phyloP scores from a whole-genome alignment of 2,113 vertebrate species.

The Brachypodius melanocephalos region DNA sequence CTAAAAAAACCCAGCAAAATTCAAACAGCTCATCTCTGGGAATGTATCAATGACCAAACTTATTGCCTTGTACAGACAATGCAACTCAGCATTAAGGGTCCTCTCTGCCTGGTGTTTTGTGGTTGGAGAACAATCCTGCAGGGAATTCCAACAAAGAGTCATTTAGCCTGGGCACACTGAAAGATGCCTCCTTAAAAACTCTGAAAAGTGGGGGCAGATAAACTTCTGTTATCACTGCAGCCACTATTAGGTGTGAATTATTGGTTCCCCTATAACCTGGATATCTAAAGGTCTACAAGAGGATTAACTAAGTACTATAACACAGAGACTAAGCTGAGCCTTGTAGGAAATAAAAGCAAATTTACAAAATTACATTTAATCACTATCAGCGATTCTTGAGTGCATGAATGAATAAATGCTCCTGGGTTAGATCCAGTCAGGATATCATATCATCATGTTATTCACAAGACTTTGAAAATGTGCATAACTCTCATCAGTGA shows the following conservation, averaged over 20 bases:
- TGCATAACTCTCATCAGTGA: not conserved
- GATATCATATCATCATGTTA: conserved; percentile 43
- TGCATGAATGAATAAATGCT: not conserved
- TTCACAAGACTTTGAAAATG: conserved; percentile 13
- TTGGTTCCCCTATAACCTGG: not conserved
- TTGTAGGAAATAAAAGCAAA: not conserved
- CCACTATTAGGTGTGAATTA: not conserved
- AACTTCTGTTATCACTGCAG: not conserved
- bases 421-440: conserved; percentile 14
- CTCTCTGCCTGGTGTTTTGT: conserved; percentile 26
- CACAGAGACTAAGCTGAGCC: not conserved
- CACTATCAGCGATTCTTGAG: not conserved
- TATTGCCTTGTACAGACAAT: not conserved
- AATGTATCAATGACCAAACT: not conserved
- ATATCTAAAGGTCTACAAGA: not conserved
- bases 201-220: not conserved
- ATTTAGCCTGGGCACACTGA: not conserved
- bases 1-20: no score
- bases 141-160: not conserved
- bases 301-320: not conserved
- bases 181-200: conserved; percentile 11
- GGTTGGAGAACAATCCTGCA: not conserved
- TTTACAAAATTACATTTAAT: conserved; percentile 7
- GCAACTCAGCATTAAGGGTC: not conserved
- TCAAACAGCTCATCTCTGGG: not conserved